phyloP scores from a whole-genome alignment of 1,140 invertebrate genomes.

The Drosophila sturtevanti region DNA sequence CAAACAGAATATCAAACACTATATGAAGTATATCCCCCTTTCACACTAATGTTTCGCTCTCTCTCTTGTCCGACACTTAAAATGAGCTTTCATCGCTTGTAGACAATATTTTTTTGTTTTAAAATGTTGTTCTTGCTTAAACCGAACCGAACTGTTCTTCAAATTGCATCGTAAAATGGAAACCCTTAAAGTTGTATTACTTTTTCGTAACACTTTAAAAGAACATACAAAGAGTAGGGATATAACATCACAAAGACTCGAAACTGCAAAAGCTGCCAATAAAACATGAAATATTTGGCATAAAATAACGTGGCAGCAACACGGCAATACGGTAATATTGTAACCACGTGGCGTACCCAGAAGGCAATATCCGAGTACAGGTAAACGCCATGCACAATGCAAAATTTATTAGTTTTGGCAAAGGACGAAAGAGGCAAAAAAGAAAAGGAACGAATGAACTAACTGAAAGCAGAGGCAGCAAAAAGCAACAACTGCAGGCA shows the following conservation, averaged over 20 bases:
- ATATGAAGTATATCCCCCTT: background rate
- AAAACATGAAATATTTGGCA: slow-evolving; percentile 53
- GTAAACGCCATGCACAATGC: slow-evolving; percentile 48
- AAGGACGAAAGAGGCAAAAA: slow-evolving; percentile 23
- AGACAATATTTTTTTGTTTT: background rate
- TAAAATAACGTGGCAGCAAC: slow-evolving; percentile 55
- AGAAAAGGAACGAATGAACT: slow-evolving; percentile 1
- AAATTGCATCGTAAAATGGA: background rate
- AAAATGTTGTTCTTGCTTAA: background rate
- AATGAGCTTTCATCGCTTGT: background rate
- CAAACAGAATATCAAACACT: too few species aligned
- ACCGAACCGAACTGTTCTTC: background rate
- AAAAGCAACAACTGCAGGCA: slow-evolving; percentile 49
- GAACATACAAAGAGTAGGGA: background rate
- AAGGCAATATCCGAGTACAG: slow-evolving; percentile 29
- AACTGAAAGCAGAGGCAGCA: slow-evolving; percentile 10
- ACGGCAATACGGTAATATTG: slow-evolving; percentile 18
- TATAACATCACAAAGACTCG: background rate
- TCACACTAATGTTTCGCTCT: background rate
- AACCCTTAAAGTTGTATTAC: background rate
- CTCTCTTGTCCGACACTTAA: background rate
- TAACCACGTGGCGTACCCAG: slow-evolving; percentile 38
- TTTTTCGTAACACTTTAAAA: background rate
- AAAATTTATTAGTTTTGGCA: slow-evolving; percentile 65
- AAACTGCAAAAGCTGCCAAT: slow-evolving; percentile 37